phyloP scores from a whole-genome alignment of 1,140 invertebrate species.

The Coelopa frigida region DNA sequence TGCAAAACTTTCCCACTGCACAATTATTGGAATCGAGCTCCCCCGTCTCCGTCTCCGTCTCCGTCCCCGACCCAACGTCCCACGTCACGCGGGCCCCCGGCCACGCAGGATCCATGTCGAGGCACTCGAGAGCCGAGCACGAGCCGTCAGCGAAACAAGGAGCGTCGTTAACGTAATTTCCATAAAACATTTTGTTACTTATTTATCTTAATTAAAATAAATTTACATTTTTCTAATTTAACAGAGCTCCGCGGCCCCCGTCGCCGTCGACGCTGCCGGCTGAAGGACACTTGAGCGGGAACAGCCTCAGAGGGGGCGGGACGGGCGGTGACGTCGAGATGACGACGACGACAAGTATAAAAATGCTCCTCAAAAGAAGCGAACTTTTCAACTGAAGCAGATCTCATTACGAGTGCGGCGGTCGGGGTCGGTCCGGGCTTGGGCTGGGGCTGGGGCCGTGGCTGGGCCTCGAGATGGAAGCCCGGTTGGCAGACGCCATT shows the following conservation, averaged over 20 bases:
- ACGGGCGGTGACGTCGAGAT: neutral
- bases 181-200: slow-evolving; percentile 46
- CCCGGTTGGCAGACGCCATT: too few species aligned
- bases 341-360: slow-evolving; percentile 2
- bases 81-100: too few species aligned
- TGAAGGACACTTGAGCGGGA: too few species aligned
- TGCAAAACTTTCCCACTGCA: too few species aligned
- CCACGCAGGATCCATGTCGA: slow-evolving; percentile 8
- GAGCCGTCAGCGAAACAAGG: slow-evolving; percentile 18
- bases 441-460: too few species aligned
- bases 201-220: slow-evolving; percentile 46
- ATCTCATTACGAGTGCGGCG: slow-evolving; percentile 40
- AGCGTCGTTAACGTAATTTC: slow-evolving; percentile 39
- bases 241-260: slow-evolving; percentile 14
- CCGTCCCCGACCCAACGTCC: too few species aligned
- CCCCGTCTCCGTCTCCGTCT: too few species aligned
- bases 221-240: slow-evolving; percentile 46
- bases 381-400: slow-evolving; percentile 14
- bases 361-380: slow-evolving; percentile 11
- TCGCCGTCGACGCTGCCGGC: too few species aligned
- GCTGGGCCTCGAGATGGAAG: too few species aligned
- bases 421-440: too few species aligned
- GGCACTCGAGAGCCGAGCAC: slow-evolving; percentile 20
- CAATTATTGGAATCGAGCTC: too few species aligned
- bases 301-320: neutral